Base-by-base conservation (phyloP, 2,113 vertebrate species). In the Chionodraco myersi region DNA sequence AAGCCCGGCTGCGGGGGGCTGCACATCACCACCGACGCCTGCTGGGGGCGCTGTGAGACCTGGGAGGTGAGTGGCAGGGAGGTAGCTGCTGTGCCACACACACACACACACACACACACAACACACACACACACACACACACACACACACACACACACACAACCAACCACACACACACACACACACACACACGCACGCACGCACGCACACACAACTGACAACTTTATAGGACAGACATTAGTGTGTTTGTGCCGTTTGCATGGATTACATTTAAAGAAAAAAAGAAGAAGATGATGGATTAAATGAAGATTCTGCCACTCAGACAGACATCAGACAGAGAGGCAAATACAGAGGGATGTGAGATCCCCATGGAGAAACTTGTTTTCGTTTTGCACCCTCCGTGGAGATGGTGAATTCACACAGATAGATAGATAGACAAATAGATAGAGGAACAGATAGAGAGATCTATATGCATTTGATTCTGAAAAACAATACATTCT, bases 31-130 rank as follows among this genome's bases (percentile, higher is more conserved):
- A 97, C 97, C 0, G 97, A 99, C 0, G 97, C 97, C 56, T 99
- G 98, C 94, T 99, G 98, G 98, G 97, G 97, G 75, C 97, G 97
- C 90, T 99, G 97, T 1, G 95, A 98, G 94, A 99, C 97, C 72
- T 99, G 97, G 97, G 97, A 99, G 97, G 97, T 99, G 89, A 97
- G 89, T 2, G 41, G 44, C 3, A 13, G 16, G 21, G 41, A 18
- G 13, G 10, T 13, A 53, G 36, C 10, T 59, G 7, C 63, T 41
- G 48, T 65, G 67, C 79, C 45, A 16, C 13, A 45, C 36, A 41
- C 6, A 41, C 36, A 41, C 36, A 30, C 26, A 30, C 26, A 30
- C 26, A 30, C 26, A 30, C 26, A 30, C 26, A 30, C 26, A 30
- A 30, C 26, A 30, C 26, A 30, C 26, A 30, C 26, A 30, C 26